These are phyloP conservation scores for Empis stercorea DNA, from an alignment of 2,888 invertebrate species.

Conservation along the genomic window DNA sequence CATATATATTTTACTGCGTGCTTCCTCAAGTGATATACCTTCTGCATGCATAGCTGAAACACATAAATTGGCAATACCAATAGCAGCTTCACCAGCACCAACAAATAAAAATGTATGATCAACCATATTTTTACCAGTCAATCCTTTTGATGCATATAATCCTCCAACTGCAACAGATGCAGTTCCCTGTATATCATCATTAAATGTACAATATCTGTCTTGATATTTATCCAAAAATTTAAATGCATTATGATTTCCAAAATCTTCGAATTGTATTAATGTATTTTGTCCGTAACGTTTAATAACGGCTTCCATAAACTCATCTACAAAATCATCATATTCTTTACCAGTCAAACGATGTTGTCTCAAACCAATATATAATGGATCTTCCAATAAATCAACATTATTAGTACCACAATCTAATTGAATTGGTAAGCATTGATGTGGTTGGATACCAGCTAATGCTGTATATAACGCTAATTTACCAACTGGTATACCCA, in stretches of 20 bases:
- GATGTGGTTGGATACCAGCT: constrained; percentile 91
- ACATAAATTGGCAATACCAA: constrained; percentile 83
- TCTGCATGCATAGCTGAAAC: constrained; percentile 77
- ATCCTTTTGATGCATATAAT: constrained; percentile 40
- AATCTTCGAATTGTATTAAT: constrained; percentile 89
- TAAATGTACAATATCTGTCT: constrained; percentile 88
- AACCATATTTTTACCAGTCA: constrained; percentile 53
- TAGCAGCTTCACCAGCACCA: constrained; percentile 83
- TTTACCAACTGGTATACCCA: constrained; percentile 98
- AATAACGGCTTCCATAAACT: constrained; percentile 92
- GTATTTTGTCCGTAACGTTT: constrained; percentile 77
- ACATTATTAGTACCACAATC: constrained; percentile 94
- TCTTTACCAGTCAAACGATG: constrained; percentile 69
- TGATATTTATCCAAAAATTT: constrained; percentile 83
- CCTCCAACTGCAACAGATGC: constrained; percentile 94
- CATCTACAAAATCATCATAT: constrained; percentile 90
- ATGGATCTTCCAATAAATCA: constrained; percentile 77
- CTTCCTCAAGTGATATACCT: constrained; percentile 50
- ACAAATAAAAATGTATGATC: constrained; percentile 86
- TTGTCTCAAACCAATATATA: constrained; percentile 87
- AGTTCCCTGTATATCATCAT: constrained; percentile 98
- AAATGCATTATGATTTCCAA: constrained; percentile 95
- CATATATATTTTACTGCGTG: constrained; percentile 85
- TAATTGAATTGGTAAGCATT: constrained; percentile 84
- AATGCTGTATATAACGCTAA: constrained; percentile 90